Evolutionary conservation across 2,797 vertebrate genomes (phyloP), one percentile per base, ranked within the genome.

Genomic region (Enteromius thamalakanensis): DNA sequence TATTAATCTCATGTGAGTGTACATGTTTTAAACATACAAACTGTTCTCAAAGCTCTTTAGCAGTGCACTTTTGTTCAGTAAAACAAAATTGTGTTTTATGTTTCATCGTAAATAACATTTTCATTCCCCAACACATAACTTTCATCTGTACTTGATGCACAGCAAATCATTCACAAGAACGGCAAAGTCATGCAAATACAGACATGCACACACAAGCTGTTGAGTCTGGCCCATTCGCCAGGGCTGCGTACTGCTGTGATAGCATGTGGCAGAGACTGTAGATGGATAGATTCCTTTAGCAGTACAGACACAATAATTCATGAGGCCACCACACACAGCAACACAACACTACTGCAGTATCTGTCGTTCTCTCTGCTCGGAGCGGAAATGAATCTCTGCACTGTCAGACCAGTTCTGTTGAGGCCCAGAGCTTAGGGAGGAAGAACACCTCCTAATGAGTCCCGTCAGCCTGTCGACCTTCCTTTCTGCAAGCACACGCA

Each of bases 301-400:
- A 76, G 87, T 89, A 86, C 84, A 91, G 90, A 89, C 88, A 89
- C 86, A 85, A 85, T 89, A 89, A 87, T 89, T 87, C 88, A 89
- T 89, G 86, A 88, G 81, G 81, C 86, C 77, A 85, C 82, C 80
- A 75, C 67, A 75, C 84, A 83, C 42, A 78, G 53, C 82, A 71
- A 78, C 42, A 79, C 76, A 81, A 81, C 80, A 86, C 80, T 86
- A 37, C 83, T 78, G 71, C 86, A 80, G 76, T 69, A 70, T 78
- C 65, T 60, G 40, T 87, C 86, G 91, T 92, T 91, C 92, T 92
- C 89, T 87, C 87, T 89, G 70, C 86, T 80, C 40, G 7, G 67
- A 77, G 71, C 76, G 42, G 82, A 85, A 84, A 83, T 87, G 76
- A 84, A 87, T 89, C 83, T 84, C 76, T 76, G 71, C 80, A 67